Percentiles rank a stretch among this genome's conserved stretches.
These are phyloP conservation scores for Eristalis tenax DNA, from an alignment of 2,888 invertebrate species.

Conservation along the genomic window DNA sequence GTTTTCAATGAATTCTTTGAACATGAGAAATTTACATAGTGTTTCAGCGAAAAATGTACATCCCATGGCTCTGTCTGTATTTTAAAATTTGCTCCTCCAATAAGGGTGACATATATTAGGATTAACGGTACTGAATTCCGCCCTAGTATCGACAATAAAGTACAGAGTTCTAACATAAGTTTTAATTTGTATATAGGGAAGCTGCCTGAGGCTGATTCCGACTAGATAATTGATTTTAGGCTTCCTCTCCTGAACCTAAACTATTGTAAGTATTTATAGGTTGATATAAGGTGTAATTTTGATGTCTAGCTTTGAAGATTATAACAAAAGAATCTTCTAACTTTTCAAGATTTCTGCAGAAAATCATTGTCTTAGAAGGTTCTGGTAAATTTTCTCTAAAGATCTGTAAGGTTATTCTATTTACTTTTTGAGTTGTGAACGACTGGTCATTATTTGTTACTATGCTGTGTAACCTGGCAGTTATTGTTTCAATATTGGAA, in stretches of 20 bases:
- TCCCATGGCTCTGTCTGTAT: conserved; percentile 20
- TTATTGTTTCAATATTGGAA: neutral
- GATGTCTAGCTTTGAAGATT: conserved; percentile 27
- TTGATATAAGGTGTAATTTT: conserved; percentile 6
- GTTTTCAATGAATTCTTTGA: neutral
- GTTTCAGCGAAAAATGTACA: conserved; percentile 4
- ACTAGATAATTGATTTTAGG: too few relatives aligned
- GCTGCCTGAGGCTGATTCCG: too few relatives aligned
- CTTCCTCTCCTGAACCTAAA: too few relatives aligned
- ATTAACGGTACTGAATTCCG: conserved; percentile 62
- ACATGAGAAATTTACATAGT: conserved; percentile 14
- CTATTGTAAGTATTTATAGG: too few relatives aligned
- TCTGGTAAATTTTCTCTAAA: conserved; percentile 26
- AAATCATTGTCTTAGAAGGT: conserved; percentile 31
- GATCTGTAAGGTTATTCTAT: conserved; percentile 21
- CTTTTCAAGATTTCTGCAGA: conserved; percentile 13
- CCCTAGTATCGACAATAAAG: conserved; percentile 67
- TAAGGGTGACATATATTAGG: too few relatives aligned
- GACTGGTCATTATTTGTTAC: neutral
- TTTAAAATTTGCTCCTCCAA: conserved; percentile 15
- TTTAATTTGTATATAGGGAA: conserved; percentile 18
- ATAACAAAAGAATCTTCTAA: conserved; percentile 23
- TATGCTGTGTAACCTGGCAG: conserved; percentile 1
- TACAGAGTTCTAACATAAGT: conserved; percentile 20
- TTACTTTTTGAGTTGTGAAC: conserved; percentile 21